Base-by-base conservation (phyloP, 2,888 invertebrate species). In the Sabellastarte sp. region DNA sequence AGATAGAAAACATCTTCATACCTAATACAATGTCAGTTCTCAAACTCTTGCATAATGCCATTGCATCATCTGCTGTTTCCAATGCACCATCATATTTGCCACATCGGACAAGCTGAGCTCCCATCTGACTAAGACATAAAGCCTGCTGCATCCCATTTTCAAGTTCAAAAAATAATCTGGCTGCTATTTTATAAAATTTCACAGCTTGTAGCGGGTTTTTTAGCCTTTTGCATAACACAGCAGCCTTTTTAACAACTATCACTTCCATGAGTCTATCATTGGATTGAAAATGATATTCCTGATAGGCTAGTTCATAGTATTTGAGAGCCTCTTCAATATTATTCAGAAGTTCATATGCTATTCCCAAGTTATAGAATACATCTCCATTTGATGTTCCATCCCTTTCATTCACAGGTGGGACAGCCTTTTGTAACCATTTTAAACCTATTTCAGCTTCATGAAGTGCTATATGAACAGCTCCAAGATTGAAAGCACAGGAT, bases 401-500 rank as follows among this genome's bases (percentile, higher is more conserved):
- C 41, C 60, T 61, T 50, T 51, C 51, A 33, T 68, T 68, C 3
- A 67, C 64, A 32, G 77, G 74, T 1, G 77, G 76, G 24, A 69
- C 57, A 20, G 77, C 76, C 56, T 67, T 67, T 5, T 75, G 70
- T 24, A 80, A 60, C 32, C 72, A 68, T 41, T 67, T 61, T 15
- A 53, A 26, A 59, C 79, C 80, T 63, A 72, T 70, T 31, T 67
- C 63, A 4, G 72, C 63, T 10, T 74, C 59, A 2, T 72, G 69
- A 0, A 64, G 55, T 10, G 74, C 75, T 29, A 81, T 73, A 58
- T 73, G 72, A 10, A 74, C 74, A 32, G 80, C 79, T 20, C 79
- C 80, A 30, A 81, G 70, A 64, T 81, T 81, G 61, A 79, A 76
- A 3, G 80, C 77, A 73, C 79, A 78, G 10, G 71, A 71, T 61